Evolutionary conservation across 2,113 vertebrate species (phyloP), one percentile per base, ranked within the genome.

Genomic region (Pseudorasbora parva): DNA sequence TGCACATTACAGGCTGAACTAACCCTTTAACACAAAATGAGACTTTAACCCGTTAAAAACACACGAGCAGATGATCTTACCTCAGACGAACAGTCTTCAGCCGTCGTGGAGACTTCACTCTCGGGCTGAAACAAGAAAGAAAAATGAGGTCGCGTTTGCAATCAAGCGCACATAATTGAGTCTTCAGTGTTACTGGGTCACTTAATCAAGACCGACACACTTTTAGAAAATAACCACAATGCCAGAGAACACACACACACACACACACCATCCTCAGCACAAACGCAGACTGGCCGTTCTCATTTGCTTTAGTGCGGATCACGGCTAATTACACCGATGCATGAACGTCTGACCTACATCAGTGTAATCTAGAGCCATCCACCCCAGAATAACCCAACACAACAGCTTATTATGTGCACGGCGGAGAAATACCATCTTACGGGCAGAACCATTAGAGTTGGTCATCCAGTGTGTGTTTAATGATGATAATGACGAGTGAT

Each of bases 51-150:
- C 1, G n/a, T 27, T 6, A 64, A 64, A 66, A 64, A 66, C 62
- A 64, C 62, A 30, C 45, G 47, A 60, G 17, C 77, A 11, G 25
- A 37, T 5, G 5, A 4, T 19, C 59, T 81, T 45, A 99, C 98
- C 97, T 99, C 97, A 56, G 98, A 97, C 79, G 96, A 98, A 89
- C 94, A 98, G 92, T 98, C 97, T 91, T 99, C 97, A 47, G 96
- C 95, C 19, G 97, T 97, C 30, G 96, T 96, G 43, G 96, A 97
- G 90, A 97, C 92, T 91, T 98, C 97, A 92, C 95, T 97, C 92
- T 99, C 97, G 0, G 92, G 95, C 97, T 99, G 94, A 92, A 95
- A 94, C 47, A 92, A 0, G 37, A 87, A 2, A 43, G 30, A 41
- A 57, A 12, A 78, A 59, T 21, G 19, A 41, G 54, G 1, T 41